Base-by-base conservation (phyloP, 2,888 invertebrate species). In the Scaptomyza tumidula region DNA sequence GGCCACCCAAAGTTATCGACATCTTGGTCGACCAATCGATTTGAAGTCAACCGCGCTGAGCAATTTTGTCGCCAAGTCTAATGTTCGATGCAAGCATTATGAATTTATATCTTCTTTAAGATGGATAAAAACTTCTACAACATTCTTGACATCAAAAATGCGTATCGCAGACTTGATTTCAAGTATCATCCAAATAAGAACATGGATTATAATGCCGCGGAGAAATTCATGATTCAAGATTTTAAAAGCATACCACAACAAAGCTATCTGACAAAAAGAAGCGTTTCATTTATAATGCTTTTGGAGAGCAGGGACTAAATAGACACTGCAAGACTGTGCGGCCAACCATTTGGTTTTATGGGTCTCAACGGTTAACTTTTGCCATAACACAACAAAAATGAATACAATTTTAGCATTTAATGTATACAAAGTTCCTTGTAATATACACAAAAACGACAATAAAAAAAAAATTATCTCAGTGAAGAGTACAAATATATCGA, bases 381-480 rank as follows among this genome's bases (percentile, higher is more conserved):
- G 39, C 14, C 27, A 29, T 6, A 31, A 35, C n/a, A 35, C 19
- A 49, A n/a, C 11, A n/a, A 3, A 13, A n/a, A 9, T 3, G 16
- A n/a, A 9, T 50, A 35, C 33, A 50, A 33, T 49, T 49, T 9
- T 16, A 49, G 49, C 16, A 49, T 49, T 33, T 19, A 49, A 19
- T 35, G 35, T 35, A 35, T 9, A 35, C 19, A 19, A 16, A 35
- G 35, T 50, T 35, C n/a, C 19, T 35, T 35, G 19, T 35, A 50
- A 50, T 19, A 35, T 33, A 48, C 16, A 13, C 13, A 49, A 33
- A 48, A n/a, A 37, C 11, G 31, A 35, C 10, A 50, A 50, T 50
- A 35, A 50, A 41, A 50, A 33, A 33, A 6, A 3, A 2, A 50
- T 16, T 14, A 31, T 50, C 16, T 37, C 35, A 4, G 13, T n/a